Evolutionary conservation across 2,797 vertebrate genomes (phyloP), one percentile per base, ranked within the genome.

Genomic region (Danio tinwini): DNA sequence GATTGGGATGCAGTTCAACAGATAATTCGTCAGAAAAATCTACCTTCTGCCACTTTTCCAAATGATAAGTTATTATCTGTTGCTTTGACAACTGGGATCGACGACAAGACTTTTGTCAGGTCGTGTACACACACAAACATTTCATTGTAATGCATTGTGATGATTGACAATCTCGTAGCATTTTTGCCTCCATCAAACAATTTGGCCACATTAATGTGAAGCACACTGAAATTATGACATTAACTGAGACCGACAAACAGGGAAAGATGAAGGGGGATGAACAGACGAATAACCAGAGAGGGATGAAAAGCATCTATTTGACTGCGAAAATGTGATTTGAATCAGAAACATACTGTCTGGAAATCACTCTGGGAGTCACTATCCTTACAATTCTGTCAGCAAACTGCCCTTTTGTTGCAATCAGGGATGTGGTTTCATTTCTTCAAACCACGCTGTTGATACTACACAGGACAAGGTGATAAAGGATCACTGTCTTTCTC

Each of bases 401-500:
- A 74, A 62, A 64, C 52, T 83, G 72, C 49, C 53, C 63, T 75
- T 75, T 69, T 52, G 56, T n/a, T 21, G 9, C 19, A 37, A 53
- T 50, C 39, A 63, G 39, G 13, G 37, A 44, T 44, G 55, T 10
- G 0, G 59, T 45, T 79, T 72, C 9, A 55, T 64, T 72, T 55
- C 45, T 53, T 53, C 68, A 79, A 63, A 79, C 37, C 9, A 78
- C 3, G 17, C 76, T 44, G 76, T 52, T 79, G 58, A 70, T 69
- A 19, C 5, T 61, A 67, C 63, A 74, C 55, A 58, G 53, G 52
- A 74, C 63, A 76, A 58, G 76, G 71, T 73, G 81, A 47, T 81
- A 47, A 72, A 70, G 39, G 42, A 56, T 71, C 76, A 53, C 21
- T 73, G 49, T 59, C 58, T 75, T 58, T 68, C 61, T 52, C 55